phyloP scores from a whole-genome alignment of 2,888 invertebrate genomes.

The Rhopalosiphum nymphaeae region DNA sequence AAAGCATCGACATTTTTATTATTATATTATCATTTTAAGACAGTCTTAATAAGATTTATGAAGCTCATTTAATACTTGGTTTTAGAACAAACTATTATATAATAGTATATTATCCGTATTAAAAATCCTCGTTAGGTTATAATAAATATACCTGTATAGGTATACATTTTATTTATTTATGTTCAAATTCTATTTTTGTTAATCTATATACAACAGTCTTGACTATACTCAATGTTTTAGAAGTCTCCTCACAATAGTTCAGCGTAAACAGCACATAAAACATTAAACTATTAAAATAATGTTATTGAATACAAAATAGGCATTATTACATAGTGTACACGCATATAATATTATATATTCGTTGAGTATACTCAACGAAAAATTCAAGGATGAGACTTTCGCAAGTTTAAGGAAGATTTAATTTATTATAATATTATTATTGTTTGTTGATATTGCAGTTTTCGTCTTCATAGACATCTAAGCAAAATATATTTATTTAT shows the following conservation, averaged over 20 bases:
- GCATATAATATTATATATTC: background rate
- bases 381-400: slow-evolving; percentile 32
- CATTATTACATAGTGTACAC: background rate
- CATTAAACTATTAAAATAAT: background rate
- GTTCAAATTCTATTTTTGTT: background rate
- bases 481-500: background rate
- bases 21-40: background rate
- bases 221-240: background rate
- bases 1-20: background rate
- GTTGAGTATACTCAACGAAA: background rate
- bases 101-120: background rate
- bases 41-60: too few species aligned
- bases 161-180: background rate
- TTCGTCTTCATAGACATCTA: background rate
- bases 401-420: background rate
- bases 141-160: background rate
- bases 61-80: background rate
- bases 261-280: background rate
- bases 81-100: background rate
- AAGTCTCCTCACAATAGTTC: background rate
- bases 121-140: background rate
- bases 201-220: background rate
- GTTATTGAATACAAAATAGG: background rate
- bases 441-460: background rate
- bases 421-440: background rate